Evolutionary conservation across 2,888 invertebrate genomes (phyloP), one percentile per base, ranked within the genome.

Genomic region (Lottia gigantea): DNA sequence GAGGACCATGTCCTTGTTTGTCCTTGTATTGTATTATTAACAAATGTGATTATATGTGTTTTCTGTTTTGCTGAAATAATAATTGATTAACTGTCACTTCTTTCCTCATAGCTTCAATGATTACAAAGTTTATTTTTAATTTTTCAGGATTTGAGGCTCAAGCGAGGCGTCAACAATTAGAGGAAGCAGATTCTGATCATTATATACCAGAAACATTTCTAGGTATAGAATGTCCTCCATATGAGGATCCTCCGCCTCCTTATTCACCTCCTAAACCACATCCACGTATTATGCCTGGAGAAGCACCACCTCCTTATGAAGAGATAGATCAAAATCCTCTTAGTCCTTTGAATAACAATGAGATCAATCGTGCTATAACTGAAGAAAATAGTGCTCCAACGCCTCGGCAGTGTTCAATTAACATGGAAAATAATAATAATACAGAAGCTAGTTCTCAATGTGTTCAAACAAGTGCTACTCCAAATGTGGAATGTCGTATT

Each of bases 211-310:
- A 86, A 63, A 73, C 74, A 8, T 82, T 84, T 67, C 78, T 82
- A 71, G 85, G 85, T n/a, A 76, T 86, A 12, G 81, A 83, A 71
- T 84, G 83, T 65, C 86, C 87, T 2, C 85, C 87, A 0, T 87
- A 87, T 64, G 83, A 84, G 70, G 87, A 86, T 64, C 87, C 86
- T 0, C 87, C 87, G 26, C 87, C 87, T 23, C 87, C 87, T 0
- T 87, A 87, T 75, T 81, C 86, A 6, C 85, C 86, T 3, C 86
- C 86, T 26, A 87, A 87, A 77, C 85, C 86, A 4, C 81, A 82
- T 23, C 78, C 80, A 1, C 70, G 72, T 64, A 76, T 78, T 11
- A 73, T 79, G 12, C 82, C 82, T 14, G 82, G 82, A 6, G 85
- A 86, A 66, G 83, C 82, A 0, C 83, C 86, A 8, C 87, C 87